Evolutionary conservation across 2,113 vertebrate species (phyloP).

Genomic region (Microtus ochrogaster): DNA sequence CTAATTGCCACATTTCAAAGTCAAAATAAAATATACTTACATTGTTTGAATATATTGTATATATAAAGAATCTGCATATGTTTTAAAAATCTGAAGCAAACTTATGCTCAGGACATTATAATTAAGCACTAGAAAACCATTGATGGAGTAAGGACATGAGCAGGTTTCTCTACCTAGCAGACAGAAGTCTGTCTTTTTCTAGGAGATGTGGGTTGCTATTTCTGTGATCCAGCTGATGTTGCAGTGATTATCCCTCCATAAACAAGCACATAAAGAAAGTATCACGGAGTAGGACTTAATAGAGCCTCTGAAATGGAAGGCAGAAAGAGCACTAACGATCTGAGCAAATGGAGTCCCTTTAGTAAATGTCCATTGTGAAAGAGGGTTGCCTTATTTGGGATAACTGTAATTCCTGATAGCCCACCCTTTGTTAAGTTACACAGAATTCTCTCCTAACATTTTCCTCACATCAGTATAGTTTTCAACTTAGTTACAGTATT

Average conservation of each 20-base stretch:
- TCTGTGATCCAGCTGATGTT: constrained; percentile 29
- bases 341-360: background rate
- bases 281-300: constrained; percentile 16
- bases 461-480: background rate
- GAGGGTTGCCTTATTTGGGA: background rate
- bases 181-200: background rate
- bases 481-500: background rate
- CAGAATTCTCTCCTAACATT: background rate
- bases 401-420: constrained; percentile 3
- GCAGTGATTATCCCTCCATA: background rate
- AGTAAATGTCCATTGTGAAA: constrained; percentile 47
- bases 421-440: constrained; percentile 19
- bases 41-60: background rate
- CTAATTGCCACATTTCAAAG: background rate
- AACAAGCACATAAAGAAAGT: constrained; percentile 48
- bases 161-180: background rate
- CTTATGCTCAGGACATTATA: background rate
- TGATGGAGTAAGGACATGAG: background rate
- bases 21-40: background rate
- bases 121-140: background rate
- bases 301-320: background rate
- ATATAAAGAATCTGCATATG: background rate
- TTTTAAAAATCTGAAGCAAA: constrained; percentile 9
- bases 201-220: background rate
- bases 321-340: background rate